Percentiles rank a stretch among this genome's conserved stretches.
These are phyloP conservation scores for Cryptomyrus ogoouensis DNA, from an alignment of 2,113 vertebrate genomes.

Conservation along the genomic window DNA sequence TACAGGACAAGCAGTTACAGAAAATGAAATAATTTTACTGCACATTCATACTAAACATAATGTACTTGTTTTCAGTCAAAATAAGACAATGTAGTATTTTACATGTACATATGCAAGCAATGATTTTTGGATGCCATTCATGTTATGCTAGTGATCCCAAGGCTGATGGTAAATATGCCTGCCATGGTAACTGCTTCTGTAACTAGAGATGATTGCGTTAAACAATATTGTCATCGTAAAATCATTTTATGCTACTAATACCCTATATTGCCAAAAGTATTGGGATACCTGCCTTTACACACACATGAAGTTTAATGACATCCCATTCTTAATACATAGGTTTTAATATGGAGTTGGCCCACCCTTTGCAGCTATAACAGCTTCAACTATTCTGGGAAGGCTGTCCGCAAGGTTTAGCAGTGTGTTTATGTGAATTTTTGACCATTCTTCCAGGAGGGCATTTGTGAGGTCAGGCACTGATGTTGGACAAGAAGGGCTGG, in stretches of 20 bases:
- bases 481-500: too few species aligned
- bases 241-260: neutral
- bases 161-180: neutral
- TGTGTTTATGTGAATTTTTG: too few species aligned
- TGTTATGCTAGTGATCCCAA: neutral
- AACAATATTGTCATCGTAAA: neutral
- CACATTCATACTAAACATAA: neutral
- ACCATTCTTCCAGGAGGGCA: too few species aligned
- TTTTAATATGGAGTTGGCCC: too few species aligned
- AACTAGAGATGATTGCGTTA: neutral
- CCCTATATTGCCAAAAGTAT: too few species aligned
- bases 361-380: too few species aligned
- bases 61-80: neutral
- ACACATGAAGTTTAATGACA: too few species aligned
- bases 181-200: neutral
- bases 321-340: too few species aligned
- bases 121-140: neutral
- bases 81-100: neutral
- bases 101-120: neutral
- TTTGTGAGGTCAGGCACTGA: too few species aligned
- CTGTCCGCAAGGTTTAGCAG: too few species aligned
- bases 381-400: too few species aligned
- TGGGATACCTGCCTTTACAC: too few species aligned
- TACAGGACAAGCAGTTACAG: neutral
- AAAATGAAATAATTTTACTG: neutral